These are phyloP conservation scores for Odontesthes bonariensis DNA, from an alignment of 2,113 vertebrate genomes.

Conservation along the genomic window DNA sequence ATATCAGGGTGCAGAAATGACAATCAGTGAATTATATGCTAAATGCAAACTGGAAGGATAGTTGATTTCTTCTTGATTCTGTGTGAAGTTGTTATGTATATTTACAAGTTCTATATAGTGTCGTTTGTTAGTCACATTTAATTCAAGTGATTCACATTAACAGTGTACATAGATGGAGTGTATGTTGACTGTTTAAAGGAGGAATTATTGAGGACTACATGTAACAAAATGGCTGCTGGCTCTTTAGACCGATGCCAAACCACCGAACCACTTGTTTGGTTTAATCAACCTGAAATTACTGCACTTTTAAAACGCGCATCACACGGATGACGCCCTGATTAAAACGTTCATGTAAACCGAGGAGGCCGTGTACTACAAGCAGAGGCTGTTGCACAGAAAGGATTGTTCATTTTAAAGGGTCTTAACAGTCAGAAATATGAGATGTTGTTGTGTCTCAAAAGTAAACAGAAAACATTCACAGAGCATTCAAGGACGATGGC, in stretches of 20 bases:
- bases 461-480: not conserved
- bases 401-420: not conserved
- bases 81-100: slow-evolving; percentile 14
- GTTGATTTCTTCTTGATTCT: slow-evolving; percentile 20
- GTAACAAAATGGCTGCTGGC: slow-evolving; percentile 17
- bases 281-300: slow-evolving; percentile 16
- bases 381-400: not conserved
- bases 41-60: slow-evolving; percentile 47
- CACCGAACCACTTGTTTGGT: slow-evolving; percentile 17
- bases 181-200: slow-evolving; percentile 24
- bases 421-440: slow-evolving; percentile 1
- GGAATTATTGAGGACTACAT: slow-evolving; percentile 13
- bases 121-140: slow-evolving; percentile 18
- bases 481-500: not conserved
- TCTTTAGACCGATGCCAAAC: slow-evolving; percentile 45
- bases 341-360: not conserved
- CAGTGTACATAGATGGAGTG: slow-evolving; percentile 25
- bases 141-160: slow-evolving; percentile 33
- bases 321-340: not conserved
- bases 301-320: slow-evolving; percentile 18
- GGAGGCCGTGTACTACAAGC: not conserved
- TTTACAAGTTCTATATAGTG: slow-evolving; percentile 14
- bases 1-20: slow-evolving; percentile 39
- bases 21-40: slow-evolving; percentile 55
- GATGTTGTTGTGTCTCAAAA: not conserved